Conservation (phyloP, 2,113 vertebrate species). For the Microtus ochrogaster region DNA sequence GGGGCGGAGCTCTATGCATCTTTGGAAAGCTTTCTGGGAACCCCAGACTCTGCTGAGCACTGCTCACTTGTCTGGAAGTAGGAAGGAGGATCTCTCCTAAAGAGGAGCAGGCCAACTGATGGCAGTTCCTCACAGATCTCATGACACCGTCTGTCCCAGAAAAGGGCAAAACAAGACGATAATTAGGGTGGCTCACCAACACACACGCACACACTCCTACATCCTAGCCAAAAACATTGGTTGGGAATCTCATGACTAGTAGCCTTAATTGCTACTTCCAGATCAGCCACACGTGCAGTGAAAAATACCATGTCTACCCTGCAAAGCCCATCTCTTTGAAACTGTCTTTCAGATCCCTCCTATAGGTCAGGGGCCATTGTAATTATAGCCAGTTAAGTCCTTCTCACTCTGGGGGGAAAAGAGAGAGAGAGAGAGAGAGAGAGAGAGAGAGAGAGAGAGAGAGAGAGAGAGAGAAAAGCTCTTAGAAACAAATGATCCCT, state of each 20-base stretch:
- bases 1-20: neutral
- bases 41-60: neutral
- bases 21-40: neutral
- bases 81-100: neutral
- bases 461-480: neutral
- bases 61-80: neutral
- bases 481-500: conserved; percentile 8
- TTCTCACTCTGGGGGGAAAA: neutral
- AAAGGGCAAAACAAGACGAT: conserved; percentile 29
- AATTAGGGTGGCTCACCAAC: conserved; percentile 10
- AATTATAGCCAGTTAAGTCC: neutral
- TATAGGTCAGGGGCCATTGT: neutral
- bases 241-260: neutral
- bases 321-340: conserved; percentile 40
- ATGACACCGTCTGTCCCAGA: neutral
- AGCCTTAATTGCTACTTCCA: conserved; percentile 55
- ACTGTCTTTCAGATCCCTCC: neutral
- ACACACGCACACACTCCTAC: neutral
- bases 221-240: conserved; percentile 22
- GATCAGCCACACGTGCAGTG: neutral
- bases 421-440: neutral
- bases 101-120: neutral
- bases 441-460: neutral
- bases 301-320: neutral
- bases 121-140: neutral